Percentiles rank a stretch among this genome's conserved stretches.
Evolutionary conservation across 2,797 vertebrate genomes (phyloP).

Genomic region (Trichosurus vulpecula): DNA sequence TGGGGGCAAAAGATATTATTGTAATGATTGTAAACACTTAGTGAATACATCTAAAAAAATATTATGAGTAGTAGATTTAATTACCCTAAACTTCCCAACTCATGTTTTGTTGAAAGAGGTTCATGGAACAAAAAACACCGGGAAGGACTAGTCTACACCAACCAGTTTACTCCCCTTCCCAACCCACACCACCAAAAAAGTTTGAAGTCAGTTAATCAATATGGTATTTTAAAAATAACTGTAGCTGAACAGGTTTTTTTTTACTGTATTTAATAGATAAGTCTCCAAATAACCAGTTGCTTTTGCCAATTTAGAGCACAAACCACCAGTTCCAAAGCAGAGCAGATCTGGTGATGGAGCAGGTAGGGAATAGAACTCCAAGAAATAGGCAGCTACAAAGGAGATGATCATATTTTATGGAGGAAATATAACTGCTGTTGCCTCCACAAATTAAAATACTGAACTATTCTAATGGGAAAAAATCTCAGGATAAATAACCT

Average conservation of each 20-base stretch:
- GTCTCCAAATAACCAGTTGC: not conserved
- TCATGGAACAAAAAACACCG: not conserved
- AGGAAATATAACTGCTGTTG: not conserved
- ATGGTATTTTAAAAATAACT: not conserved
- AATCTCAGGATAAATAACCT: not conserved
- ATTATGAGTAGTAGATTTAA: not conserved
- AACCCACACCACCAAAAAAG: not conserved
- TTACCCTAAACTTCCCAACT: not conserved
- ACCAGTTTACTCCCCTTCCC: not conserved
- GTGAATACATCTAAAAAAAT: not conserved
- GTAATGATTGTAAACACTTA: not conserved
- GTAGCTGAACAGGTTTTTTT: not conserved
- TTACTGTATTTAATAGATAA: not conserved
- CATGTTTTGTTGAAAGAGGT: not conserved
- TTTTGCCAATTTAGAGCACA: not conserved
- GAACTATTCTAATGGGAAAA: not conserved
- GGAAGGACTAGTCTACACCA: not conserved
- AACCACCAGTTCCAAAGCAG: not conserved
- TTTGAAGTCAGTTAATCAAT: not conserved
- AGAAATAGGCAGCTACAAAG: conserved; percentile 10
- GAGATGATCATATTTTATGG: not conserved
- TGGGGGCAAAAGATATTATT: not conserved
- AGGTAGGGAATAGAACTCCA: not conserved
- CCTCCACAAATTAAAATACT: conserved; percentile 28
- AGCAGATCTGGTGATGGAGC: not conserved